phyloP scores from a whole-genome alignment of 2,113 vertebrate genomes.

The Procapra przewalskii region DNA sequence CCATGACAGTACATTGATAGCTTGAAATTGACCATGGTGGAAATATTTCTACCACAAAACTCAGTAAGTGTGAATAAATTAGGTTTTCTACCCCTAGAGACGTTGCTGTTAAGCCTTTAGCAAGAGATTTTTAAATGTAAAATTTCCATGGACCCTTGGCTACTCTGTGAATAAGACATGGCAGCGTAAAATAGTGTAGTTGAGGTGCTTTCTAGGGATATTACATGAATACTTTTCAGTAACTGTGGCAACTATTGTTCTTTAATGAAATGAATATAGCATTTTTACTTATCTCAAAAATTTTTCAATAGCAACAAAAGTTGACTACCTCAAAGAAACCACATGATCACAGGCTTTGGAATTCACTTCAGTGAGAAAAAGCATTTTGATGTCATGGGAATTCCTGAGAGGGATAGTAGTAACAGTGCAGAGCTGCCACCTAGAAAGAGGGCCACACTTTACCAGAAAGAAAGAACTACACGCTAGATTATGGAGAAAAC shows the following conservation, averaged over 20 bases:
- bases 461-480: not conserved
- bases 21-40: not conserved
- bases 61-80: not conserved
- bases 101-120: not conserved
- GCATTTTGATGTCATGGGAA: not conserved
- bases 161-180: not conserved
- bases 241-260: not conserved
- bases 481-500: not conserved
- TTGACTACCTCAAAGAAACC: not conserved
- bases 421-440: not conserved
- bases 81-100: not conserved
- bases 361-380: not conserved
- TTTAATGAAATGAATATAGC: not conserved
- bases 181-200: not conserved
- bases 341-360: not conserved
- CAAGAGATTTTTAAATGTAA: not conserved
- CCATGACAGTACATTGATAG: not conserved
- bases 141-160: not conserved
- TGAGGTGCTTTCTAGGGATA: not conserved
- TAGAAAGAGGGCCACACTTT: not conserved
- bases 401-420: not conserved
- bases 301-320: not conserved
- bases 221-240: not conserved
- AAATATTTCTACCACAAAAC: not conserved
- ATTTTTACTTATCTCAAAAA: not conserved